Percentiles rank a stretch among this genome's conserved stretches.
These are phyloP conservation scores for Apaloderma vittatum DNA, from an alignment of 2,113 vertebrate species.

Conservation along the genomic window DNA sequence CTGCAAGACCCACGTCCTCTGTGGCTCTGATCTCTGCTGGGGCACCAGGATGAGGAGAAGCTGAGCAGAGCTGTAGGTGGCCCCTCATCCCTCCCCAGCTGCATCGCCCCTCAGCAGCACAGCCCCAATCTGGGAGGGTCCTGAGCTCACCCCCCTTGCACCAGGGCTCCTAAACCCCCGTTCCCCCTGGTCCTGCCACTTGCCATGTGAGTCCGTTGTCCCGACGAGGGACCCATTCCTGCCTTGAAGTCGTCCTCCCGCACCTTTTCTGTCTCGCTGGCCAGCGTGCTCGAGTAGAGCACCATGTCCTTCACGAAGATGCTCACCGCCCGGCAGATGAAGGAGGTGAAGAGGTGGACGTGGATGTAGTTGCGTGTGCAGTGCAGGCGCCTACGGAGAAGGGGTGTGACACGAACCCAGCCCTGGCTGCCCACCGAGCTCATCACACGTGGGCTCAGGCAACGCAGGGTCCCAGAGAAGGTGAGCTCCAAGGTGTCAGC, in stretches of 20 bases:
- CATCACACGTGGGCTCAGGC: neutral
- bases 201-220: slow-evolving; percentile 81
- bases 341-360: slow-evolving; percentile 91
- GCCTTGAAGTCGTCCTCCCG: slow-evolving; percentile 18
- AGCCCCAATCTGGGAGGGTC: rapidly evolving
- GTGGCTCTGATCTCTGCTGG: neutral
- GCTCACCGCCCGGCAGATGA: slow-evolving; percentile 89
- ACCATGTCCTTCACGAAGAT: slow-evolving; percentile 91
- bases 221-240: neutral
- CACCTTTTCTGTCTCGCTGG: slow-evolving; percentile 3
- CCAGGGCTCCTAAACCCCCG: neutral
- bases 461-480: neutral
- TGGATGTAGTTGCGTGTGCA: slow-evolving; percentile 95
- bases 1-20: rapidly evolving
- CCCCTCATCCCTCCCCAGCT: neutral
- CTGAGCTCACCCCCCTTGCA: rapidly evolving
- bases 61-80: neutral
- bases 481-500: neutral
- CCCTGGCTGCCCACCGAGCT: neutral
- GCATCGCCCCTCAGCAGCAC: neutral
- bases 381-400: slow-evolving; percentile 83
- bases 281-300: slow-evolving; percentile 77
- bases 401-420: rapidly evolving
- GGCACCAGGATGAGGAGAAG: neutral
- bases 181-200: neutral